These are phyloP conservation scores for Autographa pulchrina DNA, from an alignment of 2,888 invertebrate genomes.

Conservation along the genomic window DNA sequence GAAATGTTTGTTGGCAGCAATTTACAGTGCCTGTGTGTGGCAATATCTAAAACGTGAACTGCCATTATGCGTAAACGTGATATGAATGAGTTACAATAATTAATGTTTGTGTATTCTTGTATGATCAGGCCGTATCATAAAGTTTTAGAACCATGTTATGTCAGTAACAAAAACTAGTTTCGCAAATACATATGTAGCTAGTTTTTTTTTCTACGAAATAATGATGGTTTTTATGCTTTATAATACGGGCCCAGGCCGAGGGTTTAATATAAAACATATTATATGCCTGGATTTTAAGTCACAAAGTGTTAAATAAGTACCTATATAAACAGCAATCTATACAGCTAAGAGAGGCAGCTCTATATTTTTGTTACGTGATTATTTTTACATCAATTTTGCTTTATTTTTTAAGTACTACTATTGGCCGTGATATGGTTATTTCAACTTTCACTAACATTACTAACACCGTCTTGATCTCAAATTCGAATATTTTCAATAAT, in stretches of 20 bases:
- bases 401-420: conserved; percentile 25
- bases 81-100: conserved; percentile 35
- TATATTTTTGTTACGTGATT: conserved; percentile 50
- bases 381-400: conserved; percentile 32
- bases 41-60: conserved; percentile 30
- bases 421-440: conserved; percentile 19
- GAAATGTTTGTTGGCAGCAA: conserved; percentile 16
- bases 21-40: conserved; percentile 24
- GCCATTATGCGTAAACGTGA: conserved; percentile 42
- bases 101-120: conserved; percentile 31
- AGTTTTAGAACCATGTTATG: neutral
- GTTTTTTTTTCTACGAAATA: neutral
- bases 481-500: conserved; percentile 41
- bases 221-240: neutral
- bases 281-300: conserved; percentile 33
- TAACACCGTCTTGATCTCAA: conserved; percentile 55
- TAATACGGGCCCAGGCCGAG: conserved; percentile 14
- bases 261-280: conserved; percentile 30
- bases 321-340: conserved; percentile 25
- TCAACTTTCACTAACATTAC: conserved; percentile 40
- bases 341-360: conserved; percentile 47
- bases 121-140: conserved; percentile 21
- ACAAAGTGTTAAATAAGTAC: conserved; percentile 31
- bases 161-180: neutral
- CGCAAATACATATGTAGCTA: too few species aligned